Percentiles rank a stretch among this genome's conserved stretches.
These are phyloP conservation scores for Plebejus melissa DNA, from an alignment of 2,888 invertebrate species.

Conservation along the genomic window DNA sequence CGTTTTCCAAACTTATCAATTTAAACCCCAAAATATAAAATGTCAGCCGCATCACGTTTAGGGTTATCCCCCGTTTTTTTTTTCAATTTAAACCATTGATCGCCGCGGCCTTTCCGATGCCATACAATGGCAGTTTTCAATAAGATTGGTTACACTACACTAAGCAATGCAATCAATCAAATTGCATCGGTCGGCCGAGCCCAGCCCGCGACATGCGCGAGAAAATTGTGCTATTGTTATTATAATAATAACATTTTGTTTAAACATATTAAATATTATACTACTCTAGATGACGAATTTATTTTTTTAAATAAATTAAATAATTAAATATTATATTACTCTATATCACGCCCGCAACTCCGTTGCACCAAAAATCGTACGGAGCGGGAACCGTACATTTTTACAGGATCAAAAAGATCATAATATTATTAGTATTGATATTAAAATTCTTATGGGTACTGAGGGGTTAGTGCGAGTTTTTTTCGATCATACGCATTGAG, in stretches of 20 bases:
- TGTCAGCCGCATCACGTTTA: constrained; percentile 63
- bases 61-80: constrained; percentile 73
- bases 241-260: constrained; percentile 31
- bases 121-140: constrained; percentile 74
- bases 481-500: too few species aligned
- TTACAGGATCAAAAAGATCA: too few species aligned
- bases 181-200: constrained; percentile 72
- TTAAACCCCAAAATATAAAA: constrained; percentile 63
- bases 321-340: not conserved
- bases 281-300: not conserved
- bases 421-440: too few species aligned
- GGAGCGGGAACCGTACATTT: too few species aligned
- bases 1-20: constrained; percentile 9
- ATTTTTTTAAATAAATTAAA: too few species aligned
- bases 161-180: constrained; percentile 79
- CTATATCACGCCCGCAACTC: too few species aligned
- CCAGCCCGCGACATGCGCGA: constrained; percentile 39
- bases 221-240: constrained; percentile 35
- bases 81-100: constrained; percentile 78
- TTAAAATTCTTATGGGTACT: too few species aligned
- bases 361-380: too few species aligned
- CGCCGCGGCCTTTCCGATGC: constrained; percentile 67
- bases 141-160: constrained; percentile 79
- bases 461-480: too few species aligned
- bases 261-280: constrained; percentile 19